Evolutionary conservation across 2,888 invertebrate genomes (phyloP).

Genomic region (Hydraecia micacea): DNA sequence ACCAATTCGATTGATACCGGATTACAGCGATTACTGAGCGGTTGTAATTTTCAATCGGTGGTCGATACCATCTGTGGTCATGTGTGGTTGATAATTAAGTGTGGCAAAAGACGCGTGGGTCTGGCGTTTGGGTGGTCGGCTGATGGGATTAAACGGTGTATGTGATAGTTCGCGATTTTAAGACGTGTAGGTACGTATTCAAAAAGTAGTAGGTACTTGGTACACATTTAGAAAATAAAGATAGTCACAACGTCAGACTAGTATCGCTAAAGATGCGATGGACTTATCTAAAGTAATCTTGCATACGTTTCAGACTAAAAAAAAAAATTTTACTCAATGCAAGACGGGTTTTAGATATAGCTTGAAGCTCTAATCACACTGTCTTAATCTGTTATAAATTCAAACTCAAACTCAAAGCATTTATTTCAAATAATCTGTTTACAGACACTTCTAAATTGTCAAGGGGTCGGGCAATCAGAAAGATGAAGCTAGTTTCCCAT

Average conservation of each 20-base stretch:
- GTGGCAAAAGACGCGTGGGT: conserved; percentile 59
- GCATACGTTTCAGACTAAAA: no score
- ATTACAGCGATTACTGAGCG: conserved; percentile 79
- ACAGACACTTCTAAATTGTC: not conserved
- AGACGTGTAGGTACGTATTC: not conserved
- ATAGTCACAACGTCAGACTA: not conserved
- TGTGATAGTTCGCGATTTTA: conserved; percentile 28
- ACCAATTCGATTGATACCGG: conserved; percentile 76
- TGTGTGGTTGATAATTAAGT: conserved; percentile 71
- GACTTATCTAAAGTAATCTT: no score
- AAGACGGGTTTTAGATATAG: not conserved
- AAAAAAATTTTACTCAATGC: not conserved
- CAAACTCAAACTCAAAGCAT: no score
- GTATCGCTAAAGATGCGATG: not conserved
- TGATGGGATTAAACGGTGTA: conserved; percentile 63
- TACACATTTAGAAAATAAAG: not conserved
- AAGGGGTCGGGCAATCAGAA: not conserved
- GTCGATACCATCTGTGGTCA: conserved; percentile 74
- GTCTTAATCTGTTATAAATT: no score
- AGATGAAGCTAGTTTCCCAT: not conserved
- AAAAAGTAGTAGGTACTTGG: not conserved
- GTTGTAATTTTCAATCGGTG: conserved; percentile 78
- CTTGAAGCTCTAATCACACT: no score
- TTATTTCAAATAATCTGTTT: no score
- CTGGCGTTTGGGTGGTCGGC: conserved; percentile 70